A percentile compares a stretch with the other conserved stretches of the same genome.
phyloP scores from a whole-genome alignment of 35 echinoderm and acorn worm species.

The Apostichopus parvimensis region DNA sequence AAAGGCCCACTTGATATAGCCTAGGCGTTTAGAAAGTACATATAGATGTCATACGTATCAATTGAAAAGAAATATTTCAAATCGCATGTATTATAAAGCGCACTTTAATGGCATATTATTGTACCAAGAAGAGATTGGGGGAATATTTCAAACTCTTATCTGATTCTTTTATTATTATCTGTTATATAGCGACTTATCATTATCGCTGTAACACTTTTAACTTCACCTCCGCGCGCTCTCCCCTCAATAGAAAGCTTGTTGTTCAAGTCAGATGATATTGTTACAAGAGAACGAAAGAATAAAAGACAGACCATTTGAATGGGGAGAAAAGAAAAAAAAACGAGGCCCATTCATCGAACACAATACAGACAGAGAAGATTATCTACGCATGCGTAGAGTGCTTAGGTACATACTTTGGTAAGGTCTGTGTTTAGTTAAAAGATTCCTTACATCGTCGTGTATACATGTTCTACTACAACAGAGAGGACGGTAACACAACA shows the following conservation, averaged over 20 bases:
- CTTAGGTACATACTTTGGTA: slow-evolving; percentile 41
- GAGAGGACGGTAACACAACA: slow-evolving; percentile 4
- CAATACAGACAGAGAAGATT: not conserved
- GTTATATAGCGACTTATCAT: not conserved
- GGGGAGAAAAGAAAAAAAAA: slow-evolving; percentile 18
- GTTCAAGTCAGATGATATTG: slow-evolving; percentile 29
- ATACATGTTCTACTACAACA: not conserved
- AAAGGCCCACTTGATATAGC: slow-evolving; percentile 36
- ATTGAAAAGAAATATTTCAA: not conserved
- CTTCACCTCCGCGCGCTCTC: not conserved
- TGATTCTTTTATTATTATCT: not conserved
- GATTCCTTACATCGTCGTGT: slow-evolving; percentile 10
- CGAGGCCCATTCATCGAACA: slow-evolving; percentile 48
- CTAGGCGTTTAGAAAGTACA: slow-evolving; percentile 22
- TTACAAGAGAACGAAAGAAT: slow-evolving; percentile 20
- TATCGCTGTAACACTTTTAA: slow-evolving; percentile 42
- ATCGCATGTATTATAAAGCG: not conserved
- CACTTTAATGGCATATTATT: slow-evolving; percentile 3
- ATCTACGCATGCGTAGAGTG: slow-evolving; percentile 47
- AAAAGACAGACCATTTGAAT: slow-evolving; percentile 27
- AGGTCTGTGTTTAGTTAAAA: slow-evolving; percentile 41
- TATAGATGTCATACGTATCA: not conserved
- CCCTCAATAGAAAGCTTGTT: slow-evolving; percentile 41
- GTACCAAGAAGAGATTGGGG: not conserved
- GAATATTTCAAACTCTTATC: not conserved